These are phyloP conservation scores for Hippoglossus stenolepis DNA, from an alignment of 2,113 vertebrate species.

Conservation along the genomic window DNA sequence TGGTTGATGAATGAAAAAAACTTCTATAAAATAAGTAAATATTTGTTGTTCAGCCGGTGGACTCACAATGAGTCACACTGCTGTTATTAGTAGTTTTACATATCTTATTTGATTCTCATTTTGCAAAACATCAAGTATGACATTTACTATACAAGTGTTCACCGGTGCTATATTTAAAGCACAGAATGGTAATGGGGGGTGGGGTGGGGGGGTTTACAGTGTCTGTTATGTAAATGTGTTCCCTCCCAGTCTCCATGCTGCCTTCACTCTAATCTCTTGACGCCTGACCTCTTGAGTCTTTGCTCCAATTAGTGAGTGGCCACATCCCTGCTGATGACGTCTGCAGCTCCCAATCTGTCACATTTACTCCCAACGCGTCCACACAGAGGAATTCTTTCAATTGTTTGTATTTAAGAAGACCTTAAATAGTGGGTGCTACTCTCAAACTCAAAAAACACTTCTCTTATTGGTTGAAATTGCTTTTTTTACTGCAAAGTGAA, in stretches of 20 bases:
- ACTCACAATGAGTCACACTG: no score
- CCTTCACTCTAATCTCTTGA: constrained; percentile 66
- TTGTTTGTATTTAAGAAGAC: background rate
- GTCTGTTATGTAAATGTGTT: constrained; percentile 17
- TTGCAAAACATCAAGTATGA: no score
- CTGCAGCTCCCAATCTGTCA: constrained; percentile 48
- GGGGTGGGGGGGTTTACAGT: background rate
- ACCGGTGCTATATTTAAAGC: constrained; percentile 6
- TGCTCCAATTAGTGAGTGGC: constrained; percentile 65
- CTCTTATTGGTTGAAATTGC: background rate
- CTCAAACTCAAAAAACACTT: background rate
- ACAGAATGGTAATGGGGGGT: background rate
- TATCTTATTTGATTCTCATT: background rate
- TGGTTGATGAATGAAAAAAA: no score
- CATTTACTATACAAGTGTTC: background rate
- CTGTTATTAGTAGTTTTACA: no score
- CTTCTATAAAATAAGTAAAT: no score
- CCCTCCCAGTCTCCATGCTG: constrained; percentile 29
- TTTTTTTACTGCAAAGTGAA: background rate
- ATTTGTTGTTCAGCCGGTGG: no score
- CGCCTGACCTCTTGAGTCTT: constrained; percentile 67
- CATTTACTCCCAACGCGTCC: constrained; percentile 25
- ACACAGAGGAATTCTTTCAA: background rate
- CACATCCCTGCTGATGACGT: constrained; percentile 59
- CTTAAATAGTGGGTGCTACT: background rate